phyloP scores from a whole-genome alignment of 2,888 invertebrate species.

The Drosophila rellima region DNA sequence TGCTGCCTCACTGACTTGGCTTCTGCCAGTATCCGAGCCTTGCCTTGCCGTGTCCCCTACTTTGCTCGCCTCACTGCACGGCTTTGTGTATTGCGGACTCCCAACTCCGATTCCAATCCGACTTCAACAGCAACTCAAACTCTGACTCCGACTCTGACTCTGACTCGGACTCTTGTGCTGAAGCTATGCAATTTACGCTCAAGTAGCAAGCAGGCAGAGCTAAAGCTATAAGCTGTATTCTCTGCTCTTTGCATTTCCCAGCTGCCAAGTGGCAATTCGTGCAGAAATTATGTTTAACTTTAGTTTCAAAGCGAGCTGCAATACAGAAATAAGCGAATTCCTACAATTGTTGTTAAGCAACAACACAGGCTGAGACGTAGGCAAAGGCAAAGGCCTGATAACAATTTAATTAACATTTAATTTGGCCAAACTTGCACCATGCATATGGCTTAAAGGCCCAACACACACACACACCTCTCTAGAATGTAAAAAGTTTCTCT shows the following conservation, averaged over 20 bases:
- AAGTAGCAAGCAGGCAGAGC: constrained; percentile 59
- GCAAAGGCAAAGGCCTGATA: constrained; percentile 38
- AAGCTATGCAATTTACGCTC: constrained; percentile 75
- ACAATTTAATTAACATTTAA: constrained; percentile 78
- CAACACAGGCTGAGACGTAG: neutral
- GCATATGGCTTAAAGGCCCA: constrained; percentile 47
- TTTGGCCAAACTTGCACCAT: constrained; percentile 60
- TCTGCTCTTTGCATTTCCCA: constrained; percentile 52
- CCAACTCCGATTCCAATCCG: constrained; percentile 29
- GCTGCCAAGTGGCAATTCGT: constrained; percentile 75
- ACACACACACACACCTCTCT: constrained; percentile 30
- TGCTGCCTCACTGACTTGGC: constrained; percentile 55
- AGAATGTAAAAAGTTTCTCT: constrained; percentile 26
- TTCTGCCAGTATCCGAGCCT: constrained; percentile 42
- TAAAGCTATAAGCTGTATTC: constrained; percentile 56
- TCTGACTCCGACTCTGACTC: constrained; percentile 24
- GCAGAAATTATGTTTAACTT: constrained; percentile 79
- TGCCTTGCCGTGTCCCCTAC: constrained; percentile 21
- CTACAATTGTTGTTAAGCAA: constrained; percentile 9
- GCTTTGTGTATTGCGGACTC: constrained; percentile 59
- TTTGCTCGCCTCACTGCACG: constrained; percentile 64
- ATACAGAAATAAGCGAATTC: constrained; percentile 26
- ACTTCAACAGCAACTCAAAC: constrained; percentile 43
- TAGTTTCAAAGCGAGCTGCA: constrained; percentile 64
- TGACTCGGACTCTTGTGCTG: constrained; percentile 43